Percentiles rank a stretch among this genome's conserved stretches.
These are phyloP conservation scores for Rhinoraja longicauda DNA, from an alignment of 2,797 vertebrate species.

Conservation along the genomic window DNA sequence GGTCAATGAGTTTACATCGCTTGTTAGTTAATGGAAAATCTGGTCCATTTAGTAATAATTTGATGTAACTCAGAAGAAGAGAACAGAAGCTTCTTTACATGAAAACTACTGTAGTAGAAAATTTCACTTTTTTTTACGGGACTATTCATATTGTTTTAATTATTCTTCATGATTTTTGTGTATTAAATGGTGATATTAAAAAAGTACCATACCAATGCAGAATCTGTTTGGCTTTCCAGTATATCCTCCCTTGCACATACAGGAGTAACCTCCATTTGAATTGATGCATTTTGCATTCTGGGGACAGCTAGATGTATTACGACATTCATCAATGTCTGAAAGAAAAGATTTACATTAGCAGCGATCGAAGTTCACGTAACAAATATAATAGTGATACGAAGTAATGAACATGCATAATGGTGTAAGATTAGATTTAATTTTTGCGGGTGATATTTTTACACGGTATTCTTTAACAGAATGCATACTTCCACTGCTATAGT, in stretches of 20 bases:
- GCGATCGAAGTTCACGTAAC: neutral
- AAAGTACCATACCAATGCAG: neutral
- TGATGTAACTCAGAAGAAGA: neutral
- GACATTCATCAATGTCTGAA: constrained; percentile 35
- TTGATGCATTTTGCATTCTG: constrained; percentile 20
- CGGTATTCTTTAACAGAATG: neutral
- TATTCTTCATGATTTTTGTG: neutral
- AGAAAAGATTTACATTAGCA: neutral
- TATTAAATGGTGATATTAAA: neutral
- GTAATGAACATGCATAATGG: neutral
- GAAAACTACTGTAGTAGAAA: neutral
- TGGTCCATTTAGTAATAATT: neutral
- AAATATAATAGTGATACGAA: neutral
- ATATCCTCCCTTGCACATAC: neutral
- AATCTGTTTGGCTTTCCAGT: neutral
- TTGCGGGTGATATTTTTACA: neutral
- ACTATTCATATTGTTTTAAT: neutral
- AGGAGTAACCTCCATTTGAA: neutral
- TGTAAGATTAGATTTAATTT: neutral
- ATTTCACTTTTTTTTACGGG: neutral
- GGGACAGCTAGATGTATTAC: neutral
- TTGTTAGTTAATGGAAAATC: no score
- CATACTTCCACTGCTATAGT: neutral
- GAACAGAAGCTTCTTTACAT: neutral
- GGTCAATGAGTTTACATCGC: no score